These are phyloP conservation scores for Ciconia maguari DNA, from an alignment of 2,113 vertebrate species.

Conservation along the genomic window DNA sequence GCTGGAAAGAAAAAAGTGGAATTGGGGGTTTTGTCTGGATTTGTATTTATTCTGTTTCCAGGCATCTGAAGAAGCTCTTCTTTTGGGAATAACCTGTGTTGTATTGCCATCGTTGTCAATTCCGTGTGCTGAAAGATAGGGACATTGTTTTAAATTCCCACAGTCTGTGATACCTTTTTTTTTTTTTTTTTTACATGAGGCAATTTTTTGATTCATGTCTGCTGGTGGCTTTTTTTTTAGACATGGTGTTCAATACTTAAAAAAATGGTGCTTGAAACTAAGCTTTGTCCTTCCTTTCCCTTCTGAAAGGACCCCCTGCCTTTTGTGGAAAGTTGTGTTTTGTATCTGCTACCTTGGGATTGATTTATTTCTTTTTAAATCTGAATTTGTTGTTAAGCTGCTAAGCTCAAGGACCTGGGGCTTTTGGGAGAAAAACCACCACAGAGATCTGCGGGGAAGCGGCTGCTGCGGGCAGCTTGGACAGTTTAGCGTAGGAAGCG, in stretches of 20 bases:
- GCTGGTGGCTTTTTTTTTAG: background rate
- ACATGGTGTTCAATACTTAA: background rate
- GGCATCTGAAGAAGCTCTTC: background rate
- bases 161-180: accelerated
- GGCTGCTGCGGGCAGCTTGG: background rate
- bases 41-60: background rate
- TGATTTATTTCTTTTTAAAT: background rate
- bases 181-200: background rate
- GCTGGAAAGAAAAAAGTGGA: background rate
- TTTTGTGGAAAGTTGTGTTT: background rate
- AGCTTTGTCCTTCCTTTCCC: background rate
- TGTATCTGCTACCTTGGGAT: background rate
- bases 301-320: background rate
- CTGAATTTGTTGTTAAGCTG: background rate
- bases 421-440: accelerated
- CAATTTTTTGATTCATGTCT: background rate
- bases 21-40: background rate
- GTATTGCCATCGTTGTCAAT: background rate
- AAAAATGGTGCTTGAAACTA: background rate
- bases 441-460: accelerated
- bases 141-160: background rate
- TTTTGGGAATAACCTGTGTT: background rate
- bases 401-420: background rate
- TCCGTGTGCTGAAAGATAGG: background rate
- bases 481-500: background rate